Evolutionary conservation across 2,888 invertebrate genomes (phyloP), one percentile per base, ranked within the genome.

Genomic region (Caenorhabditis imperialis): DNA sequence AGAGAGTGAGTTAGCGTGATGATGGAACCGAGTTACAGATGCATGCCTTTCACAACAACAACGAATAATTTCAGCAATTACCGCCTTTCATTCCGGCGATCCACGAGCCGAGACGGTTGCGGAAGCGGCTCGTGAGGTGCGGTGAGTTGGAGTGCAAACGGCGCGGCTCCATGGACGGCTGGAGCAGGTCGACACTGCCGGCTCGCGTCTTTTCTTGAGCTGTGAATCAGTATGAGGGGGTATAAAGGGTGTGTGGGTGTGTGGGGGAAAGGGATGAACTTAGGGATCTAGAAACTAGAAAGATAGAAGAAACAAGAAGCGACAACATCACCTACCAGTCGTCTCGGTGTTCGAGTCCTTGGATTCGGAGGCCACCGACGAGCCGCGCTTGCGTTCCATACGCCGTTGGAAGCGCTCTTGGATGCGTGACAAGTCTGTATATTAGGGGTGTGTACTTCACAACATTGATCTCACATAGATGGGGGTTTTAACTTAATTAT

Each of bases 401-500:
- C 87, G 81, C 23, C 87, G 81, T 72, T 81, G 83, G 82, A 87
- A 87, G 38, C 87, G 83, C 72, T 88, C 87, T 74, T 88, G 88
- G 38, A 88, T 84, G 70, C 86, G 86, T 75, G 73, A 74, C 78
- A 88, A 79, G 85, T 88, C 87, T 88, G 80, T 40, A 72, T 48
- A 71, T 53, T 42, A 67, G 38, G 50, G 45, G 42, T n/a, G n/a
- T 30, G 10, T 53, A 45, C 44, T 60, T 54, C 62, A 76, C 78
- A 62, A 76, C 76, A 65, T 63, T 58, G 69, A 67, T 65, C 23
- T 47, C 35, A 57, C 57, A 62, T 37, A 44, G 40, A 62, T 62
- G 62, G 51, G 62, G 45, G 2, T 44, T 44, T 44, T 33, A 61
- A 50, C 50, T 38, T 42, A 33, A 45, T 30, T 30, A 30, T n/a